Base-by-base conservation (phyloP, 92 coral and sea anemone genomes). In the Blastomussa wellsi region DNA sequence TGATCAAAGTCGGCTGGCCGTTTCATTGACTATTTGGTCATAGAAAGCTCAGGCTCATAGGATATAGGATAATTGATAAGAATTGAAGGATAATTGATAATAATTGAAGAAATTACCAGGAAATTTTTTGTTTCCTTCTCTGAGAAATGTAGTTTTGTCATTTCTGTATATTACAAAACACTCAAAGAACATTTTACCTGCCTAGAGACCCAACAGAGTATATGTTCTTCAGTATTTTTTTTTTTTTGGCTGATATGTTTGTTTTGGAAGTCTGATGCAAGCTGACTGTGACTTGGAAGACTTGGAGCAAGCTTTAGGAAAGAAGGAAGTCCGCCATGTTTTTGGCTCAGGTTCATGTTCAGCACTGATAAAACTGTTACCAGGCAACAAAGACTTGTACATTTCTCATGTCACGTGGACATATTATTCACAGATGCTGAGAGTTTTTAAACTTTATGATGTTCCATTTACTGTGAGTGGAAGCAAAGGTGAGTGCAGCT, bases 331-430 rank as follows among this genome's bases (percentile, higher is more conserved):
- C 28, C 90, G 88, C 28, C 91, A 77, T 36, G 84, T 86, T 49
- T 72, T 74, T 73, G 99, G 99, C 5, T 79, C 94, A 72, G 99
- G 99, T 0, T 96, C 99, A 17, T 96, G 99, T 74, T 96, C 99
- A 3, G 99, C 96, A 8, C 84, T 96, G 86, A 90, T 96, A 2
- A 96, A 96, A 84, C 88, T 96, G 62, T 88, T 96, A 42, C 99
- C 99, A 44, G 87, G 87, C 47, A 94, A 96, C 90, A 88, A 94
- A 80, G 99, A 96, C 49, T 68, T 96, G 79, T 84, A 89, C 77
- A 96, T 94, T 28, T 96, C 99, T 36, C 99, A 96, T 19, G 99
- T 90, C 19, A 96, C 99, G n/a, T 96, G 99, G 99, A 71, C 33
- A 60, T 59, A 84, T n/a, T 91, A 89, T 20, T 41, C 90, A n/a